phyloP scores from a whole-genome alignment of 2,888 invertebrate genomes.

The Lacanobia wlatinum region DNA sequence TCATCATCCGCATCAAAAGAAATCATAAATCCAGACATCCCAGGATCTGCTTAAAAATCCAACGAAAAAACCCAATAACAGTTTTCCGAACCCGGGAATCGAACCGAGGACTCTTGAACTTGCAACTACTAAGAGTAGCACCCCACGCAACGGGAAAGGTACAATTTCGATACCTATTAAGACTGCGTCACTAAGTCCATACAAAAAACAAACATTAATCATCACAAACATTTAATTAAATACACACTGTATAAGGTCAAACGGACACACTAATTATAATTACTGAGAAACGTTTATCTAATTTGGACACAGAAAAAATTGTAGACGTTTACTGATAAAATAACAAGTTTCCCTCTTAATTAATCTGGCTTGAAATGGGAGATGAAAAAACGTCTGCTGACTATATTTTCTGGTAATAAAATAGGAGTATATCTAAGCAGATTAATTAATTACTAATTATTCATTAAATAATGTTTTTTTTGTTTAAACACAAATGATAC shows the following conservation, averaged over 20 bases:
- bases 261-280: slow-evolving; percentile 42
- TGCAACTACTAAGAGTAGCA: too few species aligned
- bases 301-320: not conserved
- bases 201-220: slow-evolving; percentile 41
- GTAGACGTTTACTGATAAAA: not conserved
- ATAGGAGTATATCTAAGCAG: too few species aligned
- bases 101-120: not conserved
- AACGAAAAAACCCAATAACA: not conserved
- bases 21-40: not conserved
- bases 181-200: not conserved
- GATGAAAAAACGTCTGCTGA: not conserved
- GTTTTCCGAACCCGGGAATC: not conserved
- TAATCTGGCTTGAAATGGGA: not conserved
- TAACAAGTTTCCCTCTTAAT: not conserved
- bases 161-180: too few species aligned
- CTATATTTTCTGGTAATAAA: too few species aligned
- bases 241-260: slow-evolving; percentile 47
- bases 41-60: not conserved
- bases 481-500: too few species aligned
- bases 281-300: slow-evolving; percentile 38
- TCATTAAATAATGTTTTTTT: too few species aligned
- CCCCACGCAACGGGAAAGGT: too few species aligned
- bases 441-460: too few species aligned
- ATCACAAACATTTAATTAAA: slow-evolving; percentile 45
- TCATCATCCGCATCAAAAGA: too few species aligned